phyloP scores from a whole-genome alignment of 2,888 invertebrate species.

The Hyposoter didymator region DNA sequence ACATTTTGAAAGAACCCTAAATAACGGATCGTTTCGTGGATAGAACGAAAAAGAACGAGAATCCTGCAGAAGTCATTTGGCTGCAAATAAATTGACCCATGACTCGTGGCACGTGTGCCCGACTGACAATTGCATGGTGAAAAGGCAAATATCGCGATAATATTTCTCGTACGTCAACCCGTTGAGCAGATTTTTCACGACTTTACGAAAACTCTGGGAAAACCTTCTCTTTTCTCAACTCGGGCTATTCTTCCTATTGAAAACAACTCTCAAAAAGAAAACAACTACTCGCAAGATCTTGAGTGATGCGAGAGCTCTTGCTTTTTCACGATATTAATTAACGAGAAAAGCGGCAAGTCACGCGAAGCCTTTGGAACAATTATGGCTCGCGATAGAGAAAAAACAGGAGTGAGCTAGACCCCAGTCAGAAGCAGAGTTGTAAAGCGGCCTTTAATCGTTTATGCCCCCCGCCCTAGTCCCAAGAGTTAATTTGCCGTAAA shows the following conservation, averaged over 20 bases:
- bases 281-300: conserved; percentile 11
- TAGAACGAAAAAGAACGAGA: conserved; percentile 14
- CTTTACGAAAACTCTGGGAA: neutral
- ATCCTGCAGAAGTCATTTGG: conserved; percentile 20
- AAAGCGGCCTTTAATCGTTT: conserved; percentile 26
- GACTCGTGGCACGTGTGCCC: conserved; percentile 22
- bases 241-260: neutral
- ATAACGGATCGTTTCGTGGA: no score
- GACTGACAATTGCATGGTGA: neutral
- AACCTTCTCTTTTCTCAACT: neutral
- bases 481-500: conserved; percentile 39
- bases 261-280: conserved; percentile 3
- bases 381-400: conserved; percentile 1
- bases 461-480: neutral
- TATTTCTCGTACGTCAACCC: neutral
- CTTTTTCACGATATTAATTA: conserved; percentile 50
- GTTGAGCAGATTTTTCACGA: neutral
- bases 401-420: neutral
- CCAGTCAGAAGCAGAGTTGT: conserved; percentile 22
- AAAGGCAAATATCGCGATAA: neutral
- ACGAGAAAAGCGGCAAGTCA: conserved; percentile 35
- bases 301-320: conserved; percentile 5
- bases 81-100: conserved; percentile 38
- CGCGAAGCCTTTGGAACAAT: conserved; percentile 16
- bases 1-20: no score